Percentiles rank a stretch among this genome's conserved stretches.
phyloP scores from a whole-genome alignment of 2,797 vertebrate species.

The Lerista edwardsae region DNA sequence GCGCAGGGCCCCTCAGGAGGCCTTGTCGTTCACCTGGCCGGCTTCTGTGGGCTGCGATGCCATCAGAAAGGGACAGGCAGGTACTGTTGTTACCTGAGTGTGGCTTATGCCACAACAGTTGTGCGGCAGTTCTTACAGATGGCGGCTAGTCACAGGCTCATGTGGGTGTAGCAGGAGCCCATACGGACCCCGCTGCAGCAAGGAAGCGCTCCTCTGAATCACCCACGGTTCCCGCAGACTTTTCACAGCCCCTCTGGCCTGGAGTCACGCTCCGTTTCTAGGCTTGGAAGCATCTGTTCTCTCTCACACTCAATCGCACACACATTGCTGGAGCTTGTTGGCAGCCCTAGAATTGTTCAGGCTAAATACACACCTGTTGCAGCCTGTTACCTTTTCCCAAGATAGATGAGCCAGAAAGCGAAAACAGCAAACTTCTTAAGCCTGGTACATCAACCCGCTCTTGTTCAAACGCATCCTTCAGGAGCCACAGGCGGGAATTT shows the following conservation, averaged over 20 bases:
- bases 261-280: background rate
- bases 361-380: background rate
- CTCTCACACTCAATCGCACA: no score
- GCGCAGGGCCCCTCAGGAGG: background rate
- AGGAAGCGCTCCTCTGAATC: conserved; percentile 20
- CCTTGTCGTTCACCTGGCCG: background rate
- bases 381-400: background rate
- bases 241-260: conserved; percentile 40
- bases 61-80: background rate
- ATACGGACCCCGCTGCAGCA: background rate
- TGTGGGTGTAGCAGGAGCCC: conserved; percentile 16
- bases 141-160: conserved; percentile 1
- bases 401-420: background rate
- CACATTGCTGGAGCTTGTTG: background rate
- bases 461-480: background rate
- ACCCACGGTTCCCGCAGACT: conserved; percentile 10
- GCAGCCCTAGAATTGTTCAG: background rate
- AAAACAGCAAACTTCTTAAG: background rate
- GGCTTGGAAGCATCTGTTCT: conserved; percentile 12
- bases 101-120: background rate
- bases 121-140: conserved; percentile 8
- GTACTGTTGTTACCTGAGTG: background rate
- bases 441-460: background rate
- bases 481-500: background rate
- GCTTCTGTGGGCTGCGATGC: background rate